Conservation (phyloP, 2,888 invertebrate genomes). For the Drosophila mimetica region DNA sequence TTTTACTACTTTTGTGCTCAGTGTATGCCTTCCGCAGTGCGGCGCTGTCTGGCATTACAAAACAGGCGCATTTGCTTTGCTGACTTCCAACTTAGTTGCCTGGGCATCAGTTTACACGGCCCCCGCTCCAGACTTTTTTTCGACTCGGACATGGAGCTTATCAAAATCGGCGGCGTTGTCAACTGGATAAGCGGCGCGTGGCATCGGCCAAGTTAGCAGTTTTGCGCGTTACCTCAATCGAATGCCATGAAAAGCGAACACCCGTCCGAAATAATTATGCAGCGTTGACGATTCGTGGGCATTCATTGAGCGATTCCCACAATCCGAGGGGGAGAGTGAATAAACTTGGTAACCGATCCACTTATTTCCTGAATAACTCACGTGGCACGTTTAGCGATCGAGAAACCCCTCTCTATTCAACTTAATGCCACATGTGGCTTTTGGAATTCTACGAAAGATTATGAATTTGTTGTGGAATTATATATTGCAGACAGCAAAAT, state of each 20-base stretch:
- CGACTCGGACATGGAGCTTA: constrained; percentile 31
- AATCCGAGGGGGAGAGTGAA: background rate
- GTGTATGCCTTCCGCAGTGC: constrained; percentile 28
- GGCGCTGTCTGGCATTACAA: constrained; percentile 29
- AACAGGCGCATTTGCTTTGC: constrained; percentile 36
- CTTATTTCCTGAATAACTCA: constrained; percentile 23
- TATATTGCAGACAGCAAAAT: constrained; percentile 6
- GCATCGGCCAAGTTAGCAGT: constrained; percentile 50
- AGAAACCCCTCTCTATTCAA: background rate
- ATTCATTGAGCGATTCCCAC: constrained; percentile 41
- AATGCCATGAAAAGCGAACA: constrained; percentile 15
- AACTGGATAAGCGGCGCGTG: constrained; percentile 56
- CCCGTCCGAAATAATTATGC: constrained; percentile 13
- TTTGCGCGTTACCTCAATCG: constrained; percentile 7
- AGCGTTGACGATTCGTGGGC: constrained; percentile 5
- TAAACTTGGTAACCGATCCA: background rate
- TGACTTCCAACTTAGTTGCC: constrained; percentile 31
- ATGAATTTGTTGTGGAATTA: constrained; percentile 18
- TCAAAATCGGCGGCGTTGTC: constrained; percentile 23
- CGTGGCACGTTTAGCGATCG: constrained; percentile 19
- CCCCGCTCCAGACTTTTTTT: constrained; percentile 24
- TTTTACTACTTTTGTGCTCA: background rate
- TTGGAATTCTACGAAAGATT: constrained; percentile 23
- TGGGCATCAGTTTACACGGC: constrained; percentile 34
- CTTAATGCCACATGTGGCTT: constrained; percentile 34